Evolutionary conservation across 2,797 vertebrate genomes (phyloP), one percentile per base, ranked within the genome.

Genomic region (Aplochiton taeniatus): DNA sequence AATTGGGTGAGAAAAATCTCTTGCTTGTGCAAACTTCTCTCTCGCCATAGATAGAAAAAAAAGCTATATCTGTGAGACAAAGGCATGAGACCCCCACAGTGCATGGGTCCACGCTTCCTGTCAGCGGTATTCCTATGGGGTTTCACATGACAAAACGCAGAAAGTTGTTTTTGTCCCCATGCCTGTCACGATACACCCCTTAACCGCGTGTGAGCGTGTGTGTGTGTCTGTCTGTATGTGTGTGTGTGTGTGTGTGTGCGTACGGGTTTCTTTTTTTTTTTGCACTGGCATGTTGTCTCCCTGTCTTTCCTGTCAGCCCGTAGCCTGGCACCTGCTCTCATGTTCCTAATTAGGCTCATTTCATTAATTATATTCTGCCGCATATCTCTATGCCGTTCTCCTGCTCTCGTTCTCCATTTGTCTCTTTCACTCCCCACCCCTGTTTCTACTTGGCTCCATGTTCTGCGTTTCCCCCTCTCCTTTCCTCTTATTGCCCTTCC

Each of bases 101-200:
- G 91, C 89, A 81, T 87, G 91, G 93, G 93, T 93, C 92, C 92
- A 88, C 91, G 87, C 91, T 93, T 93, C 90, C 93, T 93, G 93
- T 93, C 93, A 93, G 83, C 86, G 90, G 89, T 93, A 94, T 94
- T 94, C 93, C 92, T 93, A 75, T 80, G 93, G 92, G 93, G 89
- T 92, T 94, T 94, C 93, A 93, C 89, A 94, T 95, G 92, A 94
- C 93, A 94, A 93, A 93, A 93, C 83, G 91, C 91, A 93, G 90
- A 94, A 93, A 94, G 92, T 93, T 94, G 91, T 93, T 93, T 31
- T 93, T 94, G 92, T 93, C 92, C 92, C 91, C 78, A 79, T 90
- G 91, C 90, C 93, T 95, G 93, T 94, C 93, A 94, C 76, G 83
- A 90, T 90, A 92, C 92, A 92, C 92, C 91, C 91, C 90, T 89